Percentiles rank a stretch among this genome's conserved stretches.
phyloP scores from a whole-genome alignment of 1,140 invertebrate species.

The Calosoma granatense region DNA sequence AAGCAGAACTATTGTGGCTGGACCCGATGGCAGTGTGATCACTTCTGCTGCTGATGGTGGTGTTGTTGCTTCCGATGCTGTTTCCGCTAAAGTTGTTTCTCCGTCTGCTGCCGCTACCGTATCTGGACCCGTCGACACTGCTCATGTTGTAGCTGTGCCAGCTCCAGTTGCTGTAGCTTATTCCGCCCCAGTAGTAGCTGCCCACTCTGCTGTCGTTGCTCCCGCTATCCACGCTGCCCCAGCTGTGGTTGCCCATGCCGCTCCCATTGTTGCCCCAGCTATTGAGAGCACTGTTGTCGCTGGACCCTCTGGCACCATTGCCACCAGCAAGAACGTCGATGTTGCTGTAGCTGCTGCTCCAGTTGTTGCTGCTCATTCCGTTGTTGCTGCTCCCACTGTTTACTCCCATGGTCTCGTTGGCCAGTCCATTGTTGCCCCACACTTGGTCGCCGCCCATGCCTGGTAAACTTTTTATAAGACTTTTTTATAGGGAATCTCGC shows the following conservation, averaged over 20 bases:
- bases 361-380: neutral
- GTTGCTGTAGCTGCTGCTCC: neutral
- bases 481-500: neutral
- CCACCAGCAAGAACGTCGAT: neutral
- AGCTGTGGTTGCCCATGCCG: neutral
- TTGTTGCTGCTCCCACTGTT: neutral
- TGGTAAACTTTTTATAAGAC: neutral
- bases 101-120: neutral
- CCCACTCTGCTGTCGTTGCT: neutral
- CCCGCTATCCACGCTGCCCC: neutral
- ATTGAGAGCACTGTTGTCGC: slow-evolving; percentile 2
- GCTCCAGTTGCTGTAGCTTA: neutral
- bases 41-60: neutral
- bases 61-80: neutral
- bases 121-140: neutral
- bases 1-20: slow-evolving; percentile 14
- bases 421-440: neutral
- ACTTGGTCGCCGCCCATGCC: neutral
- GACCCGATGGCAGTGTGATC: slow-evolving; percentile 20
- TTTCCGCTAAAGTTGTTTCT: neutral
- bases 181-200: neutral
- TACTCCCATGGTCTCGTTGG: neutral
- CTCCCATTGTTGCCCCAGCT: neutral
- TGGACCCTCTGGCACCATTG: slow-evolving; percentile 2
- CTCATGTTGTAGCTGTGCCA: neutral